Conservation (phyloP, 92 coral and sea anemone species). For the Porites cylindrica region DNA sequence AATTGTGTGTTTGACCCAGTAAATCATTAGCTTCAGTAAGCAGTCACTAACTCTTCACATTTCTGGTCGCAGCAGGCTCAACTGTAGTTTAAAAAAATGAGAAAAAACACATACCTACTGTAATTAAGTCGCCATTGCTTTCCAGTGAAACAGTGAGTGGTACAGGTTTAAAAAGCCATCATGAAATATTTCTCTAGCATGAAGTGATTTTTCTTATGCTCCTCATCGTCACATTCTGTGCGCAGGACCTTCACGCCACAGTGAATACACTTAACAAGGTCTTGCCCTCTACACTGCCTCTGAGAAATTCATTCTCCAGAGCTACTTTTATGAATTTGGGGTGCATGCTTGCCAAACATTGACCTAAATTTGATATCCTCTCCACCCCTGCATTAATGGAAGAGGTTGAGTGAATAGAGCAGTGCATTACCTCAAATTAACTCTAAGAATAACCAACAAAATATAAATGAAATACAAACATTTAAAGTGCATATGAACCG, state of each 20-base stretch:
- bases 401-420: neutral
- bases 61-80: too few relatives aligned
- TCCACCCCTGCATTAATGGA: neutral
- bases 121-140: conserved; percentile 27
- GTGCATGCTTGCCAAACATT: neutral
- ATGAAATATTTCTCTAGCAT: conserved; percentile 38
- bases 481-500: too few relatives aligned
- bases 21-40: too few relatives aligned
- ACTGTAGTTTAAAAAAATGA: too few relatives aligned
- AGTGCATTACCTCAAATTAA: neutral
- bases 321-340: neutral
- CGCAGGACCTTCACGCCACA: conserved; percentile 10
- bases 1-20: too few relatives aligned
- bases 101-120: conserved; percentile 8
- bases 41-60: too few relatives aligned
- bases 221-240: conserved; percentile 9
- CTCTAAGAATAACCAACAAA: neutral
- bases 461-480: too few relatives aligned
- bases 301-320: neutral
- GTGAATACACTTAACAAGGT: neutral
- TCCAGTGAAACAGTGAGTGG: conserved; percentile 37
- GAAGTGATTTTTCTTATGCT: conserved; percentile 26
- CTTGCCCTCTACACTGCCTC: neutral
- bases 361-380: neutral
- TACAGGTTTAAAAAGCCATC: conserved; percentile 38